These are phyloP conservation scores for Colossoma macropomum DNA, from an alignment of 2,113 vertebrate genomes.

Conservation along the genomic window DNA sequence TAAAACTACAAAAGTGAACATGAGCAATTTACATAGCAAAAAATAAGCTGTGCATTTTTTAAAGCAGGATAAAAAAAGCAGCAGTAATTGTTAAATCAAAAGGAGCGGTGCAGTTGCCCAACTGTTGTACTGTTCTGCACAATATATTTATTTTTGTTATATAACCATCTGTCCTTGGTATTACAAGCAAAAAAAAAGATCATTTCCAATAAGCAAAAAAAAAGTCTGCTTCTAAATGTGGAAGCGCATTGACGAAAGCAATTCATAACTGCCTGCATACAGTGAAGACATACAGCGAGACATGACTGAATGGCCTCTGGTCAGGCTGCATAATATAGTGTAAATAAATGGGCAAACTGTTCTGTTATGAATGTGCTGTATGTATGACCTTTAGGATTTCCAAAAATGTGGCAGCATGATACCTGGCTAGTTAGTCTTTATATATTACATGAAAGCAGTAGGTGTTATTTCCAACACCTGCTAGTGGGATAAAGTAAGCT, in stretches of 20 bases:
- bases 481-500: constrained; percentile 25
- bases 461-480: constrained; percentile 30
- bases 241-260: constrained; percentile 1
- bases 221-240: constrained; percentile 15
- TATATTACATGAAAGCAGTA: constrained; percentile 21
- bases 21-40: background rate
- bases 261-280: background rate
- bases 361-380: constrained; percentile 28
- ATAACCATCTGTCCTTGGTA: constrained; percentile 9
- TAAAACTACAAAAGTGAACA: background rate
- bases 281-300: background rate
- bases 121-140: background rate
- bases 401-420: constrained; percentile 9
- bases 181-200: background rate
- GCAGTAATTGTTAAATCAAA: background rate
- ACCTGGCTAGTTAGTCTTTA: constrained; percentile 25
- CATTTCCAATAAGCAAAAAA: background rate
- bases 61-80: background rate
- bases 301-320: constrained; percentile 10
- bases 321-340: background rate
- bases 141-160: constrained; percentile 2
- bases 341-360: background rate
- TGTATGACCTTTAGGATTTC: constrained; percentile 38
- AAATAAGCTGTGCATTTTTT: background rate
- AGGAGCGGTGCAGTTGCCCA: background rate